Evolutionary conservation across 2,797 vertebrate species (phyloP).

Genomic region (Acrossocheilus fasciatus): DNA sequence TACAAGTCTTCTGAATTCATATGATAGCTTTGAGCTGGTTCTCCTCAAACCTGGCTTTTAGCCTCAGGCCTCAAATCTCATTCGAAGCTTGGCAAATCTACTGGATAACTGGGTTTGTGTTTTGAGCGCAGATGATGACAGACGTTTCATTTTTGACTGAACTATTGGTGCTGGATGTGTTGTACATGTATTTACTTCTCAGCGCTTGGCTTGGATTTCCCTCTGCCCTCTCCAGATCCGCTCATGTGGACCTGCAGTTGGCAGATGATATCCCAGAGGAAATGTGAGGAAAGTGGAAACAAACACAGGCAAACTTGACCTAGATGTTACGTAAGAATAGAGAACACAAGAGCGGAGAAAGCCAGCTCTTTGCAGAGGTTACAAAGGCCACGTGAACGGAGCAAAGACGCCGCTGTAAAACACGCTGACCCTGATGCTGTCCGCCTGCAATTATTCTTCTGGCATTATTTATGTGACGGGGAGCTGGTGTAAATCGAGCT

Average conservation of each 20-base stretch:
- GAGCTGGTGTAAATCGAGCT: constrained; percentile 56
- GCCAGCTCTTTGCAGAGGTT: constrained; percentile 56
- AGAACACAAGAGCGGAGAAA: constrained; percentile 50
- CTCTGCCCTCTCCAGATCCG: constrained; percentile 41
- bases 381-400: constrained; percentile 49
- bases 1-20: background rate
- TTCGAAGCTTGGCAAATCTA: background rate
- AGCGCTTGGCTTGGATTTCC: constrained; percentile 20
- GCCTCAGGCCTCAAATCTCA: background rate
- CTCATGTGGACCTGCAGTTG: constrained; percentile 50
- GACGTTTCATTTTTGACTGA: background rate
- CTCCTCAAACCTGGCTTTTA: background rate
- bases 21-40: background rate
- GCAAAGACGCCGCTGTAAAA: constrained; percentile 44
- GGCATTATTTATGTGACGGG: constrained; percentile 61
- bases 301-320: constrained; percentile 60
- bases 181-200: background rate
- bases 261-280: constrained; percentile 59
- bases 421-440: constrained; percentile 58
- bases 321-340: constrained; percentile 59
- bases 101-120: constrained; percentile 16
- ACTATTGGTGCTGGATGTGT: background rate
- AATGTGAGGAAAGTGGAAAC: constrained; percentile 58
- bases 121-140: constrained; percentile 19
- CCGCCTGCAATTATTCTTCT: constrained; percentile 58